phyloP scores from a whole-genome alignment of 2,113 vertebrate genomes.

The Erythrocercus mccallii region DNA sequence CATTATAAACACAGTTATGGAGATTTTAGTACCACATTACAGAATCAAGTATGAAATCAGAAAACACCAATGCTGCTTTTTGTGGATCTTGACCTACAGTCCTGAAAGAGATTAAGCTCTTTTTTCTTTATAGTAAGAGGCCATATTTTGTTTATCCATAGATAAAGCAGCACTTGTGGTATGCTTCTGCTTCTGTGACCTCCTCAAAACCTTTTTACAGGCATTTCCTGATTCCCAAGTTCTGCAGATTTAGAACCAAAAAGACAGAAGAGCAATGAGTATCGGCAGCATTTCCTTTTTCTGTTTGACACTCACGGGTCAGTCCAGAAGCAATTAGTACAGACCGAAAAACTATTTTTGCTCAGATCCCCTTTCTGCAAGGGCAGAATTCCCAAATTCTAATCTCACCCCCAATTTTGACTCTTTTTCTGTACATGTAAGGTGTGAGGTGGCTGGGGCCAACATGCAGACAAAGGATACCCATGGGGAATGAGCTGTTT shows the following conservation, averaged over 20 bases:
- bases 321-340: neutral
- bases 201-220: conserved; percentile 31
- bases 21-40: neutral
- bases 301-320: rapidly evolving
- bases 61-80: neutral
- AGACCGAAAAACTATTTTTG: neutral
- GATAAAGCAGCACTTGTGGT: neutral
- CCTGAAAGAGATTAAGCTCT: neutral
- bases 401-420: neutral
- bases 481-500: neutral
- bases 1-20: neutral
- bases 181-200: conserved; percentile 17
- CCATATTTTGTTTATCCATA: conserved; percentile 28
- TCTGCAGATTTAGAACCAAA: neutral
- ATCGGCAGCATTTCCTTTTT: conserved; percentile 5
- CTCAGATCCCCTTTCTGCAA: neutral
- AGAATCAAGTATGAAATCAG: neutral
- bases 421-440: neutral
- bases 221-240: conserved; percentile 11
- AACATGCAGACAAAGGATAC: neutral
- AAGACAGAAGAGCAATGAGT: neutral
- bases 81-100: neutral
- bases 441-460: neutral
- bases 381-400: neutral
- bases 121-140: neutral